These are phyloP conservation scores for Cataglyphis albicans DNA, from an alignment of 2,888 invertebrate genomes.

Conservation along the genomic window DNA sequence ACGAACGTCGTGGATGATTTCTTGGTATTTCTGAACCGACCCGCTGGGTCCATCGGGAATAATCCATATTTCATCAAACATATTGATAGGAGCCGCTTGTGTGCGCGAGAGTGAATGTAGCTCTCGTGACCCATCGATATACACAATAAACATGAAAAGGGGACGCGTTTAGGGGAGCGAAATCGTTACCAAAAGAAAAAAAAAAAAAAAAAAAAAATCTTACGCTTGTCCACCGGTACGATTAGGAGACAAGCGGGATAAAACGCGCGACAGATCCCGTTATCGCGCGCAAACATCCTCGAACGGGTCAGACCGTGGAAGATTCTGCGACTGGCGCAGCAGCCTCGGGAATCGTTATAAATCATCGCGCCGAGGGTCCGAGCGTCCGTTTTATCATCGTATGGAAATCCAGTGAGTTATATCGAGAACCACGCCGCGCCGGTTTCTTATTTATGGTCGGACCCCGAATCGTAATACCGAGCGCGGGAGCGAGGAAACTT, in stretches of 20 bases:
- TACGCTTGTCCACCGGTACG: conserved; percentile 26
- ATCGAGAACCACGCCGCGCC: conserved; percentile 75
- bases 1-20: conserved; percentile 45
- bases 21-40: conserved; percentile 45
- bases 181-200: conserved; percentile 63
- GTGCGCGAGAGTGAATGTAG: conserved; percentile 24
- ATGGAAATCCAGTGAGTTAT: conserved; percentile 85
- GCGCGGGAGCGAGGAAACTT: conserved; percentile 24
- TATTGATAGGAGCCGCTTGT: conserved; percentile 68
- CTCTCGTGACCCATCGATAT: conserved; percentile 37
- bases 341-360: conserved; percentile 77
- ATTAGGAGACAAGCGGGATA: conserved; percentile 25
- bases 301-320: conserved; percentile 62
- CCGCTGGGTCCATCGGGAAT: conserved; percentile 75
- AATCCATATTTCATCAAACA: conserved; percentile 81
- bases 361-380: conserved; percentile 72
- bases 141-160: neutral
- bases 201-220: conserved; percentile 55
- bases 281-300: conserved; percentile 67
- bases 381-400: conserved; percentile 84
- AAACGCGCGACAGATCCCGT: conserved; percentile 47
- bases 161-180: conserved; percentile 21
- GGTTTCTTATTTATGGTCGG: conserved; percentile 80
- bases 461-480: conserved; percentile 49
- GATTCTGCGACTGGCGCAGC: conserved; percentile 68